Evolutionary conservation across 2,113 vertebrate genomes (phyloP).

Genomic region (Pitta sordida): DNA sequence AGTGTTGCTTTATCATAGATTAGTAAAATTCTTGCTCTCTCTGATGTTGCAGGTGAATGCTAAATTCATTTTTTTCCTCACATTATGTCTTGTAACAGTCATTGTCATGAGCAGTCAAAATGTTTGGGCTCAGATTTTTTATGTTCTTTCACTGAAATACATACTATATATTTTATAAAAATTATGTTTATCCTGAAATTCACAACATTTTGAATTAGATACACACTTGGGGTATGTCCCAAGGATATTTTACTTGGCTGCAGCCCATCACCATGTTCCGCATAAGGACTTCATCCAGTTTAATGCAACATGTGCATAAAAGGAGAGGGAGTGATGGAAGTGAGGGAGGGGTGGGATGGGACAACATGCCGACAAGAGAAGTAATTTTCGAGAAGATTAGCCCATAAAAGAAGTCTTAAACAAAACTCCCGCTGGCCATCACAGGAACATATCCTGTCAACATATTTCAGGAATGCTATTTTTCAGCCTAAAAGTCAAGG

Average conservation of each 20-base stretch:
- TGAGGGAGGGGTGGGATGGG: too few species aligned
- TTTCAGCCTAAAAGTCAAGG: background rate
- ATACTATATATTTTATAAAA: background rate
- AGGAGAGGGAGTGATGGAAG: background rate
- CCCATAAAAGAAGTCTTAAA: background rate
- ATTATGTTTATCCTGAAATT: background rate
- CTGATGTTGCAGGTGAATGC: background rate
- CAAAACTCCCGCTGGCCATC: background rate
- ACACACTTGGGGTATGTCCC: accelerated
- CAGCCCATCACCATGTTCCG: background rate
- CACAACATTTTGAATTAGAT: background rate
- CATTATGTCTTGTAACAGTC: background rate
- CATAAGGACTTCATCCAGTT: background rate
- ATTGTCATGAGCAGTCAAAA: background rate
- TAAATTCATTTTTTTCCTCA: background rate
- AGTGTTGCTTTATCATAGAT: background rate
- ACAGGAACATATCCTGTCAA: background rate
- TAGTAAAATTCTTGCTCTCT: background rate
- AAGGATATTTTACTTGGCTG: background rate
- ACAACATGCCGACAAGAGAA: background rate
- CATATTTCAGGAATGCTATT: background rate
- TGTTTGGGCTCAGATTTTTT: background rate
- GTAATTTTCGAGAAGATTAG: background rate
- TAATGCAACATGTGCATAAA: background rate
- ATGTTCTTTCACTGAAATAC: background rate